phyloP scores from a whole-genome alignment of 2,113 vertebrate species.

The Apodemus sylvaticus region DNA sequence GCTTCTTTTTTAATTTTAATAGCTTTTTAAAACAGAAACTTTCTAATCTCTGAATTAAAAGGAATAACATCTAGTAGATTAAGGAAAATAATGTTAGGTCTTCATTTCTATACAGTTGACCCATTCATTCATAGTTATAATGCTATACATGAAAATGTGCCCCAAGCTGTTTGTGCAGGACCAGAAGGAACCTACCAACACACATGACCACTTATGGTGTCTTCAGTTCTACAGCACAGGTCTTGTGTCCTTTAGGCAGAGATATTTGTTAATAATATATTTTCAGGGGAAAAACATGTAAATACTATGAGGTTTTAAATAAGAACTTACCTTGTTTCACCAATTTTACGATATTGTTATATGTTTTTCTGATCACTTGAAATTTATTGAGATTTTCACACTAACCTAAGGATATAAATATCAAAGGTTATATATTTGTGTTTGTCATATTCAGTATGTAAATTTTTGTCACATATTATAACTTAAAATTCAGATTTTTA shows the following conservation, averaged over 20 bases:
- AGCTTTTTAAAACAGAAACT: neutral
- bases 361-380: slow-evolving; percentile 70
- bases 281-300: slow-evolving; percentile 83
- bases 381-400: slow-evolving; percentile 69
- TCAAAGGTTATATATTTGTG: slow-evolving; percentile 36
- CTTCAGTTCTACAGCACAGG: slow-evolving; percentile 74
- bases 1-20: slow-evolving; percentile 42
- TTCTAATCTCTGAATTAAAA: slow-evolving; percentile 2
- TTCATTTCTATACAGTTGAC: slow-evolving; percentile 5
- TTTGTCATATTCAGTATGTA: neutral
- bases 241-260: slow-evolving; percentile 79
- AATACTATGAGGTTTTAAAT: slow-evolving; percentile 72
- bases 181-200: slow-evolving; percentile 48
- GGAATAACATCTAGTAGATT: neutral
- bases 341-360: slow-evolving; percentile 71
- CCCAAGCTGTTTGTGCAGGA: slow-evolving; percentile 58
- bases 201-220: slow-evolving; percentile 77
- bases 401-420: slow-evolving; percentile 66
- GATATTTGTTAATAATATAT: slow-evolving; percentile 81
- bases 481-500: slow-evolving; percentile 27
- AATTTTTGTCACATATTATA: neutral
- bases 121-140: slow-evolving; percentile 64
- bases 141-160: slow-evolving; percentile 49
- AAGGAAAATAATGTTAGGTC: slow-evolving; percentile 36
- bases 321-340: slow-evolving; percentile 79